Base-by-base conservation (phyloP, 1,140 invertebrate genomes). In the Manduca sexta region DNA sequence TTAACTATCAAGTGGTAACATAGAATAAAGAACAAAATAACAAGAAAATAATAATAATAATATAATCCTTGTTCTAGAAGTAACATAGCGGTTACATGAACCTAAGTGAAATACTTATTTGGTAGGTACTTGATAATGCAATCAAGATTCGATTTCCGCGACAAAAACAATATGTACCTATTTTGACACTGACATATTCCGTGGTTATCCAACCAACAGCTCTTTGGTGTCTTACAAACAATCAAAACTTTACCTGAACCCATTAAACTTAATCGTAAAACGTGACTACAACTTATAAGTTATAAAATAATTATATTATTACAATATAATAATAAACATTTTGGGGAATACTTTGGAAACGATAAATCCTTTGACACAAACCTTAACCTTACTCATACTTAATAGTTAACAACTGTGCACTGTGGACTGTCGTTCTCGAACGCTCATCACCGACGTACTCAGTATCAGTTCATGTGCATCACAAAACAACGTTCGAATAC, bases 321-420 rank as follows among this genome's bases (percentile, higher is more conserved):
- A 63, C 60, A 59, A 58, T 60, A 68, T 59, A 64, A 68, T 66
- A 73, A 74, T 76, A 81, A 82, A 81, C 56, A 76, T 75, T 84
- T 84, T 84, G 75, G 81, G 81, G 77, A 82, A 83, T 82, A 85
- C 82, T 85, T 85, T 85, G 82, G 82, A 85, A 85, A 83, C 79
- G 79, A 82, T 85, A 80, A 80, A 82, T 80, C 79, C 77, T 83
- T 83, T 79, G 77, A 85, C 79, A 85, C 77, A 85, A 83, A 85
- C 74, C 82, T 85, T 85, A 85, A 78, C 53, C 64, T 78, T 81
- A 84, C 62, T 44, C 48, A 46, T 56, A 74, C 78, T 84, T 82
- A 82, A 67, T 81, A 82, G 69, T 75, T 80, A 85, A 85, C 82
- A 85, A 85, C 81, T 81, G 79, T 85, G 82, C 82, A 83, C 77